Evolutionary conservation across 2,888 invertebrate species (phyloP), one percentile per base, ranked within the genome.

Genomic region (Leptinotarsa juncta): DNA sequence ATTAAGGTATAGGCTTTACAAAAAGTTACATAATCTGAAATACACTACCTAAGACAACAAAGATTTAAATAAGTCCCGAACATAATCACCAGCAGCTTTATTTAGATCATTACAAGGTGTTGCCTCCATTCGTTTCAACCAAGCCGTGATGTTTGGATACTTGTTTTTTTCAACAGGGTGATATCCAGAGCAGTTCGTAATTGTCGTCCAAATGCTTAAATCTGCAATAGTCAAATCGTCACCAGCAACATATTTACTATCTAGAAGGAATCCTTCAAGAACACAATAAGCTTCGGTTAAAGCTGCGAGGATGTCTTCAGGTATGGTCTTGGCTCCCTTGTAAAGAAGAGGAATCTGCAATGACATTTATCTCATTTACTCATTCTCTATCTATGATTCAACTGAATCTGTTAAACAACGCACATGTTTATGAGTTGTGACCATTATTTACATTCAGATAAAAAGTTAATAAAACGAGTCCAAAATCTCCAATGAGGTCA

Each of bases 291-390:
- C 42, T 14, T 57, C 60, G 4, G 49, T 50, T 51, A 70, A 18
- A 12, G 50, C 60, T 16, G 62, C 7, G 1, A 62, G n/a, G 3
- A 14, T 20, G 5, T 67, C n/a, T 53, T 53, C 66, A 14, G 66
- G 7, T n/a, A 66, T 50, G 5, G 7, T 15, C 26, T 65, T 23
- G 23, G 32, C 3, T 32, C 2, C 16, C 32, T 32, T 23, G 26
- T 1, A 7, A 7, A 23, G 1, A 16, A 82, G 26, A 14, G 78
- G 77, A 49, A 57, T 79, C 82, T 82, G 57, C 69, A 81, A 26
- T 26, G 26, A 26, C 5, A 26, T 26, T 5, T 26, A 26, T 26
- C 26, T 26, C 26, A 26, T 26, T 26, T 1, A 26, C 26, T 26
- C 26, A 26, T 26, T 5, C 0, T 5, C 4, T 26, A 4, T 4